phyloP scores from a whole-genome alignment of 2,113 vertebrate genomes.

The Semnopithecus entellus region DNA sequence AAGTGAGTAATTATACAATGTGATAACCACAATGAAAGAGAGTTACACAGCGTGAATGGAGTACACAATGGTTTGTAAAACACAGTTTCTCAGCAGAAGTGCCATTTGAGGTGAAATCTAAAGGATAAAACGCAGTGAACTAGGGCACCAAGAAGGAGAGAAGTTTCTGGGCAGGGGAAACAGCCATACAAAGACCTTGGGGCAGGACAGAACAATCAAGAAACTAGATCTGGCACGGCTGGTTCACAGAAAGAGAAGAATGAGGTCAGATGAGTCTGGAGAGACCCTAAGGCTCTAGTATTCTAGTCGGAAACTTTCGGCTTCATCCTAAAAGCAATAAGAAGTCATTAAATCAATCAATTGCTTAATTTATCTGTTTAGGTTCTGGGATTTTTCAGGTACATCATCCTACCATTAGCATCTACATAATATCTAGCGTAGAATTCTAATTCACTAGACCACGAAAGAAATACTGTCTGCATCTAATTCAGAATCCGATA shows the following conservation, averaged over 20 bases:
- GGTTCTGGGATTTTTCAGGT: background rate
- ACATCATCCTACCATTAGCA: background rate
- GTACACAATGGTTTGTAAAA: fast-evolving
- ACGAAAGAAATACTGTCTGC: background rate
- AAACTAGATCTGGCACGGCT: background rate
- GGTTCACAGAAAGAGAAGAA: background rate
- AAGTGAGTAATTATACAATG: background rate
- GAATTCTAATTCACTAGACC: background rate
- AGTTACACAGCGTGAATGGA: background rate
- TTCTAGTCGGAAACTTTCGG: background rate
- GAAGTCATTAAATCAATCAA: background rate
- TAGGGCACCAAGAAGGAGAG: background rate
- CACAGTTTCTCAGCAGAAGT: background rate
- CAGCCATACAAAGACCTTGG: background rate
- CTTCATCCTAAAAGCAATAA: background rate
- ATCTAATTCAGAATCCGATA: background rate
- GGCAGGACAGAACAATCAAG: background rate
- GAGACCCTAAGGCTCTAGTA: background rate
- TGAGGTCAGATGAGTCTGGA: background rate
- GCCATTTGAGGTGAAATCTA: background rate
- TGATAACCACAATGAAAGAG: background rate
- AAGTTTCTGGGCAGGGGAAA: background rate
- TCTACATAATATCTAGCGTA: background rate
- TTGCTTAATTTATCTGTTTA: background rate
- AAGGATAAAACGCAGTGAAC: background rate